Evolutionary conservation across 2,797 vertebrate genomes (phyloP), one percentile per base, ranked within the genome.

Genomic region (Mus caroli): DNA sequence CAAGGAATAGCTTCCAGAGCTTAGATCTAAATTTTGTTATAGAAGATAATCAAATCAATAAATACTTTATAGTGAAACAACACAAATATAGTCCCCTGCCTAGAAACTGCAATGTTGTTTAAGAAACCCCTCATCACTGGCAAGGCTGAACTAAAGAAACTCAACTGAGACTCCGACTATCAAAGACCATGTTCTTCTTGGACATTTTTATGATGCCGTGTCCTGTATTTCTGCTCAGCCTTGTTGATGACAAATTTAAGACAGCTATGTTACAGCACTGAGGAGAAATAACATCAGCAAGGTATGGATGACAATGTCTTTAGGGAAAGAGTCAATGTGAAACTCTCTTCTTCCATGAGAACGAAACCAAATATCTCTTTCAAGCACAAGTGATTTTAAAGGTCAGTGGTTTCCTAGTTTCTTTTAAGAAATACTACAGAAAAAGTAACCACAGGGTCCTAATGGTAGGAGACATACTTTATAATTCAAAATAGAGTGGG

Each of bases 341-440:
- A 88, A 58, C 56, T 80, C 12, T 64, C 76, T 79, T 86, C 28
- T 80, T 71, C 4, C 46, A 75, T 37, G n/a, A 62, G 58, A 71
- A 71, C 37, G n/a, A 83, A 54, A 71, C 22, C 8, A 17, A 9
- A 83, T 50, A 58, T 6, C 15, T 58, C 31, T 73, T 77, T 84
- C 78, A 56, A 92, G 24, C 12, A 54, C 14, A 60, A 79, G 26
- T 64, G 40, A 64, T 87, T 62, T 58, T 90, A 46, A 82, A 92
- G 34, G 26, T 6, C 34, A 80, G 13, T 13, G n/a, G 15, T 58
- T 87, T 92, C 40, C 37, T 94, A 54, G 12, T 19, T 60, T 58
- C 60, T n/a, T 82, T 34, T 34, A 86, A 80, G 75, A 92, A 93
- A 82, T 84, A n/a, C 71, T 87, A 40, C 52, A 86, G 19, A 96